These are phyloP conservation scores for Myiothlypis coronata DNA, from an alignment of 2,797 vertebrate genomes.

Conservation along the genomic window DNA sequence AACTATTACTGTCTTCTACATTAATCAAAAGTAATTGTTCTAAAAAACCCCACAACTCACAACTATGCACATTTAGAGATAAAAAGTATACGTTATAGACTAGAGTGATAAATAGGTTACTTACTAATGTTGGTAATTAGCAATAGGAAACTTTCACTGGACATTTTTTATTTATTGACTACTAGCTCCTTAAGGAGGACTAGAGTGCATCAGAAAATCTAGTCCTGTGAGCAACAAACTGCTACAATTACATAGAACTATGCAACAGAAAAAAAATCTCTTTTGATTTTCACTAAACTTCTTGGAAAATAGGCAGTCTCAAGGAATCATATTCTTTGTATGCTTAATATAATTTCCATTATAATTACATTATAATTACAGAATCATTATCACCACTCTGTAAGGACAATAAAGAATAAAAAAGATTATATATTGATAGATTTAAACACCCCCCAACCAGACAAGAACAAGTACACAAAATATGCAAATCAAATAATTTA, in stretches of 20 bases:
- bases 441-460: neutral
- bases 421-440: neutral
- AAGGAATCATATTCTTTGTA: neutral
- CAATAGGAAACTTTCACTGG: neutral
- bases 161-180: neutral
- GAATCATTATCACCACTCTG: neutral
- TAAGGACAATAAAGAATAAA: neutral
- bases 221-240: neutral
- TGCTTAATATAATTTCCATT: neutral
- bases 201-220: neutral
- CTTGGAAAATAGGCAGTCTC: neutral
- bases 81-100: neutral
- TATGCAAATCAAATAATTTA: neutral
- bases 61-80: neutral
- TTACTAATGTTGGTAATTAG: neutral
- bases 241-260: neutral
- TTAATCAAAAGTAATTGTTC: neutral
- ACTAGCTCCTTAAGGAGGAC: neutral
- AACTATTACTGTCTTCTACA: neutral
- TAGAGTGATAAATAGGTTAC: neutral
- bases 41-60: neutral
- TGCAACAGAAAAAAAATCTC: neutral
- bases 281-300: neutral
- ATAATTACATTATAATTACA: neutral
- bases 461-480: neutral